Evolutionary conservation across 2,797 vertebrate species (phyloP).

Genomic region (Phylloscopus collybita): DNA sequence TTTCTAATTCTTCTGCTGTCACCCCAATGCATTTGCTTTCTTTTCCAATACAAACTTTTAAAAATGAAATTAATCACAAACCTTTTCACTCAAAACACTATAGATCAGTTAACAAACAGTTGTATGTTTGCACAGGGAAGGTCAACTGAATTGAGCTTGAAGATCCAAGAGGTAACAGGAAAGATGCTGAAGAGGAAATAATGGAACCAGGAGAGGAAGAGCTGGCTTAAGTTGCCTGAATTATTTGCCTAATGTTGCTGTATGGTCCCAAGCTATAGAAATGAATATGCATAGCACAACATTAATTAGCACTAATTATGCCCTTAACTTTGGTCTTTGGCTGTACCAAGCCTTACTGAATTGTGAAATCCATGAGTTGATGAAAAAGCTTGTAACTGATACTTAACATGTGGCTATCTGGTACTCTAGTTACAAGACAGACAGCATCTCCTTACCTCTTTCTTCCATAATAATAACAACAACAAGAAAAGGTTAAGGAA

Average conservation of each 20-base stretch:
- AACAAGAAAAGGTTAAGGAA: not conserved
- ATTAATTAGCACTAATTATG: conserved; percentile 29
- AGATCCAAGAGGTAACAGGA: not conserved
- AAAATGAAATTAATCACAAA: not conserved
- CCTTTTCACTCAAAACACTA: not conserved
- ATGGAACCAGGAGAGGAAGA: not conserved
- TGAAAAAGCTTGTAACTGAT: not conserved
- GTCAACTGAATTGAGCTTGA: not conserved
- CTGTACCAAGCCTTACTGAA: not conserved
- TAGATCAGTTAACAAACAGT: not conserved
- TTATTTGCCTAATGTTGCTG: not conserved
- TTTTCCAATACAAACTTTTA: not conserved
- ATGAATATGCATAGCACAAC: not conserved
- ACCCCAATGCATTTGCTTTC: not conserved
- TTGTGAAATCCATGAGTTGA: not conserved
- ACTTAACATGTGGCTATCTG: not conserved
- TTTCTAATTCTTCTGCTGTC: not conserved
- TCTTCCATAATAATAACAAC: not conserved
- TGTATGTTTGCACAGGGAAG: not conserved
- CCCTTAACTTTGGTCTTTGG: not conserved
- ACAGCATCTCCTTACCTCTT: not conserved
- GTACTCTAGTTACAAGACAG: not conserved
- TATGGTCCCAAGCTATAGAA: conserved; percentile 36
- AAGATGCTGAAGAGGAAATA: not conserved
- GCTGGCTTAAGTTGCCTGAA: not conserved